Conservation (phyloP, 2,888 invertebrate genomes). For the Ichneumoninae sp. region DNA sequence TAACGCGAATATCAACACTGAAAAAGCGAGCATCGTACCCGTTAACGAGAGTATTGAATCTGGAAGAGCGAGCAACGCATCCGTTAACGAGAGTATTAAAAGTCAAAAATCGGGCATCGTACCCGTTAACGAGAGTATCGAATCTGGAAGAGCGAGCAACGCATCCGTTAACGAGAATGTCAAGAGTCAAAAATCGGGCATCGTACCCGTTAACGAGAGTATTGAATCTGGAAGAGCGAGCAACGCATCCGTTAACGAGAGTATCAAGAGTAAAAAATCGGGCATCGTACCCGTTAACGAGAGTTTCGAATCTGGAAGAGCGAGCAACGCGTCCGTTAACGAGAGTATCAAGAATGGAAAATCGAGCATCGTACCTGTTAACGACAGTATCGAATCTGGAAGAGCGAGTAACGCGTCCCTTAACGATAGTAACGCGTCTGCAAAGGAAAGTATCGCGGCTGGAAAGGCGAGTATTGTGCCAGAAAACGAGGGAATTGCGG, state of each 20-base stretch:
- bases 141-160: too few relatives aligned
- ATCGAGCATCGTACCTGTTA: neutral
- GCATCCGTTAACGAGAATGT: neutral
- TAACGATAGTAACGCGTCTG: neutral
- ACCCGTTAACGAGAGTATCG: neutral
- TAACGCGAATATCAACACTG: neutral
- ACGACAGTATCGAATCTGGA: neutral
- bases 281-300: neutral
- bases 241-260: neutral
- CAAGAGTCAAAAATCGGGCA: too few relatives aligned
- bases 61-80: neutral
- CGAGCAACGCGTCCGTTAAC: too few relatives aligned
- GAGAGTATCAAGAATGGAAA: neutral
- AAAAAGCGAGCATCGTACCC: neutral
- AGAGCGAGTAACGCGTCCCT: neutral
- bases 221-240: too few relatives aligned
- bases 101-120: neutral
- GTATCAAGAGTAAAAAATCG: too few relatives aligned
- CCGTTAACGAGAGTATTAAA: too few relatives aligned
- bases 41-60: neutral
- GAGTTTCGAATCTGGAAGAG: neutral
- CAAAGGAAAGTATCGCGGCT: neutral
- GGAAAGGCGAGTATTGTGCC: neutral
- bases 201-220: neutral
- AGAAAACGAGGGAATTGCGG: neutral